These are phyloP conservation scores for Macrobrachium rosenbergii DNA, from an alignment of 1,140 invertebrate genomes.

Conservation along the genomic window DNA sequence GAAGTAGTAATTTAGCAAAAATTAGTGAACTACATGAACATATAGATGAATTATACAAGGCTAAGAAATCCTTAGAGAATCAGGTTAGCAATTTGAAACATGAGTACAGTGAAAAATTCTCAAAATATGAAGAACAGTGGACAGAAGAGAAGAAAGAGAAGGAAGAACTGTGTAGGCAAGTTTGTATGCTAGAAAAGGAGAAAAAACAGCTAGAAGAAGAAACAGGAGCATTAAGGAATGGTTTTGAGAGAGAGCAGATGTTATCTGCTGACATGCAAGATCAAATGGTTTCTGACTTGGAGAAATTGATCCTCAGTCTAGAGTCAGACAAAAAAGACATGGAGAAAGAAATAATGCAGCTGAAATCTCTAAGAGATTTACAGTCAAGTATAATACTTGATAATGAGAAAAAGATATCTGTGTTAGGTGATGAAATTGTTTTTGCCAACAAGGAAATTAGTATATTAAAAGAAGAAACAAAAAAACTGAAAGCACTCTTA, in stretches of 20 bases:
- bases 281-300: slow-evolving; percentile 63
- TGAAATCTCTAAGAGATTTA: slow-evolving; percentile 33
- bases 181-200: slow-evolving; percentile 41
- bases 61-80: slow-evolving; percentile 67
- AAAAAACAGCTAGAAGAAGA: slow-evolving; percentile 60
- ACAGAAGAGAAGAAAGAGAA: slow-evolving; percentile 31
- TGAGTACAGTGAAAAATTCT: slow-evolving; percentile 26
- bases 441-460: slow-evolving; percentile 37
- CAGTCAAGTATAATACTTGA: slow-evolving; percentile 28
- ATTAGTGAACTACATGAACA: slow-evolving; percentile 64
- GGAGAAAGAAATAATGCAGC: slow-evolving; percentile 37
- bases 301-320: slow-evolving; percentile 61
- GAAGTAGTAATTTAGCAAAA: slow-evolving; percentile 39
- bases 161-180: slow-evolving; percentile 19
- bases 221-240: slow-evolving; percentile 64
- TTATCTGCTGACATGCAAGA: slow-evolving; percentile 61
- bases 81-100: slow-evolving; percentile 67
- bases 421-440: slow-evolving; percentile 36
- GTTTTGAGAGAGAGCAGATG: slow-evolving; percentile 60
- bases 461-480: slow-evolving; percentile 39
- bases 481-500: slow-evolving; percentile 45
- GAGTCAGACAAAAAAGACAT: slow-evolving; percentile 57
- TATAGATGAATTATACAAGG: slow-evolving; percentile 65
- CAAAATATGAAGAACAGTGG: neutral
- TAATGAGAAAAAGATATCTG: slow-evolving; percentile 36